These are phyloP conservation scores for Mesocentrotus franciscanus DNA, from an alignment of 53 echinoderm and acorn worm species.

Conservation along the genomic window DNA sequence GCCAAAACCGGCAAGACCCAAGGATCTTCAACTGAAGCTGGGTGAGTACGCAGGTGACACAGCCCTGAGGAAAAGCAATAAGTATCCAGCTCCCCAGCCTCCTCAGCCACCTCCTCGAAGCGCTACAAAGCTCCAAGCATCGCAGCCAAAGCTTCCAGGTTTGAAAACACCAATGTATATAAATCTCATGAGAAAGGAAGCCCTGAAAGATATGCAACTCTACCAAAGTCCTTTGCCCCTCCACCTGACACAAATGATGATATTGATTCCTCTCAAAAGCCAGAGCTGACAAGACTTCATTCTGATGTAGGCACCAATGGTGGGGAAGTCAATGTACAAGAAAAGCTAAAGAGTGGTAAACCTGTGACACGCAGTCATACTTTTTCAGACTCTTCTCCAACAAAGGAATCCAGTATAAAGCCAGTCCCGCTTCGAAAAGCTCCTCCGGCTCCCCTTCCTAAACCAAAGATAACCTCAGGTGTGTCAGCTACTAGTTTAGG, in stretches of 20 bases:
- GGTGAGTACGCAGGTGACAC: background rate
- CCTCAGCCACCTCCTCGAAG: constrained; percentile 60
- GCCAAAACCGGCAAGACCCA: constrained; percentile 54
- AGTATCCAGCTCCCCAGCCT: constrained; percentile 60
- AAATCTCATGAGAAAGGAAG: background rate
- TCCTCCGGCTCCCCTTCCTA: constrained; percentile 80
- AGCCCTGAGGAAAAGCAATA: background rate
- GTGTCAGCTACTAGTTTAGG: background rate
- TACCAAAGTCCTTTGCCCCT: constrained; percentile 50
- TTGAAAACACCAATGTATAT: constrained; percentile 40
- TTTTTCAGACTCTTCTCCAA: constrained; percentile 70
- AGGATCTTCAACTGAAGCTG: constrained; percentile 60
- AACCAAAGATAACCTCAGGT: constrained; percentile 63
- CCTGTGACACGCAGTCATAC: constrained; percentile 77
- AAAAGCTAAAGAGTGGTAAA: constrained; percentile 36
- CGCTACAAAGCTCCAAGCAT: constrained; percentile 62
- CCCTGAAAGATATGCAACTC: constrained; percentile 30
- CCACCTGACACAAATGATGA: background rate
- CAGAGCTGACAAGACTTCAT: constrained; percentile 5
- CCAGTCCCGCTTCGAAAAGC: constrained; percentile 69
- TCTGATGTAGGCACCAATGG: background rate
- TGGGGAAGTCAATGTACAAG: background rate
- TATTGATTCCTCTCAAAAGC: background rate
- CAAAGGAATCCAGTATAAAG: constrained; percentile 50
- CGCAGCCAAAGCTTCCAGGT: constrained; percentile 61